Evolutionary conservation across 2,888 invertebrate species (phyloP), one percentile per base, ranked within the genome.

Genomic region (Suillia variegata): DNA sequence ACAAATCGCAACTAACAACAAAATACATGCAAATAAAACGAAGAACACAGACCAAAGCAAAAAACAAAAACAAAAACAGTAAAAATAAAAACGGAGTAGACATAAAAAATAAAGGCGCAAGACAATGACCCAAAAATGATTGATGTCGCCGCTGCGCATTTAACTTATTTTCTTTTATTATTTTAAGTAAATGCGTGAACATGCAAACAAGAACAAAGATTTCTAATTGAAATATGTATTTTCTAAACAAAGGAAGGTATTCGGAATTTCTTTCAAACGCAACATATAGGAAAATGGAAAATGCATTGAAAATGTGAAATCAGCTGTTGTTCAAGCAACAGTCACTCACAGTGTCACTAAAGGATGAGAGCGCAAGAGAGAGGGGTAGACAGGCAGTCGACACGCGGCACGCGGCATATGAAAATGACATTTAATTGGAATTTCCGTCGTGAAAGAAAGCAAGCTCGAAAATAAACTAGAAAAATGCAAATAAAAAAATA

Each of bases 91-190:
- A n/a, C n/a, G n/a, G n/a, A n/a, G n/a, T n/a, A n/a, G n/a, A n/a
- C n/a, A n/a, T n/a, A n/a, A n/a, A n/a, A n/a, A n/a, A 48, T 6
- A 22, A 20, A 48, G 48, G 4, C 10, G 33, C 31, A 38, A 38
- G 34, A 53, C 53, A 53, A 53, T 38, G 53, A 53, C 53, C 53
- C 17, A 53, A 48, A 48, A 48, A 18, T n/a, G 38, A 38, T 38
- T 38, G 38, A 38, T n/a, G 48, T 3, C 48, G 22, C 13, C 48
- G 21, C 45, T 45, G 45, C 15, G 31, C 31, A 31, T 45, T n/a
- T 17, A 10, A 48, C 8, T 48, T 22, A 4, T 21, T 5, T 21
- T 48, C 48, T 12, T 21, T 20, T 13, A 48, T 48, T 5, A 18
- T 48, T 4, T 10, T 6, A 48, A 48, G 12, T 17, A n/a, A 38